A percentile compares a stretch with the other conserved stretches of the same genome.
phyloP scores from a whole-genome alignment of 1,140 invertebrate genomes.

The Drosophila arizonae region DNA sequence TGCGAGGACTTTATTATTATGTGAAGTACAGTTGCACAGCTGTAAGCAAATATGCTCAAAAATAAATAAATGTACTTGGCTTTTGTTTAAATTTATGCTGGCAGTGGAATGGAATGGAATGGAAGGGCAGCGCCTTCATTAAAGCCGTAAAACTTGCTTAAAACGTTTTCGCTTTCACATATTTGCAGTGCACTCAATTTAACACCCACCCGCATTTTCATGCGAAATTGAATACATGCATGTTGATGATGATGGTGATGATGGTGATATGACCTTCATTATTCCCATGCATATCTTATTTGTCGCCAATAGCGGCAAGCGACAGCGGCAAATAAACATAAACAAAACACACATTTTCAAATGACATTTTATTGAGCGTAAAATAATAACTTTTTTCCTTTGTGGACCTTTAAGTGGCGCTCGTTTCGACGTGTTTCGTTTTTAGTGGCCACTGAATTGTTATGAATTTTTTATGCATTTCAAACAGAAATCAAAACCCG shows the following conservation, averaged over 20 bases:
- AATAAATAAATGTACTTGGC: not conserved
- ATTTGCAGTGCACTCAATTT: not conserved
- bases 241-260: not conserved
- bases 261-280: conserved; percentile 11
- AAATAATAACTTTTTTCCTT: conserved; percentile 30
- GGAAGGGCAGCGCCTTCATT: too few relatives aligned
- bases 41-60: not conserved
- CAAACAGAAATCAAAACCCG: conserved; percentile 57
- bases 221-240: conserved; percentile 13
- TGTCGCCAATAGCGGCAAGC: conserved; percentile 5
- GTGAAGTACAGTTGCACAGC: not conserved
- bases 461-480: conserved; percentile 60
- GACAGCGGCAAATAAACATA: conserved; percentile 17
- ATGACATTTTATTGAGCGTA: conserved; percentile 38
- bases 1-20: conserved; percentile 8
- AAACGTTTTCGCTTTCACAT: not conserved
- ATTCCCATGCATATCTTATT: conserved; percentile 21
- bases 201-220: not conserved
- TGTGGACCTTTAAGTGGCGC: conserved; percentile 26
- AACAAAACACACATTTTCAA: conserved; percentile 17
- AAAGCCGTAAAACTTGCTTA: not conserved
- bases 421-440: conserved; percentile 14
- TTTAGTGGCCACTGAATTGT: conserved; percentile 42
- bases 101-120: not conserved
- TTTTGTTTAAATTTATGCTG: not conserved